Conservation (phyloP, 2,888 invertebrate genomes). For the Vanessa cardui region DNA sequence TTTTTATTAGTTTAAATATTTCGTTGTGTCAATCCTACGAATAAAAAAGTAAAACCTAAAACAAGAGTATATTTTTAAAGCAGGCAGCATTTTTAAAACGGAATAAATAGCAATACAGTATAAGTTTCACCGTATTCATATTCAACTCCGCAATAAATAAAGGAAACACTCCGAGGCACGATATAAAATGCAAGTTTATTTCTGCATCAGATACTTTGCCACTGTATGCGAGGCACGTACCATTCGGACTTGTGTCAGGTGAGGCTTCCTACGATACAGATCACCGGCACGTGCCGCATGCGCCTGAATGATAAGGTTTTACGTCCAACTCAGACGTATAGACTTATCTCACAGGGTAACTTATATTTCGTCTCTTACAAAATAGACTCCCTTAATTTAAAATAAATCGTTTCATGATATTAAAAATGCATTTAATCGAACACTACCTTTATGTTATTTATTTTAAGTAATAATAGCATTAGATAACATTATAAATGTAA, state of each 20-base stretch:
- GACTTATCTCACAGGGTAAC: slow-evolving; percentile 21
- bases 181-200: slow-evolving; percentile 51
- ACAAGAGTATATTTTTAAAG: not conserved
- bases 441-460: too few relatives aligned
- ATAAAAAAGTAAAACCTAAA: too few relatives aligned
- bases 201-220: slow-evolving; percentile 43
- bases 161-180: slow-evolving; percentile 32
- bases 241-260: slow-evolving; percentile 55
- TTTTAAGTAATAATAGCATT: too few relatives aligned
- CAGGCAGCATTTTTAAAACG: not conserved
- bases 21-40: too few relatives aligned
- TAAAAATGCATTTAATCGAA: too few relatives aligned
- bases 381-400: slow-evolving; percentile 31
- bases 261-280: slow-evolving; percentile 64
- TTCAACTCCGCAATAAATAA: slow-evolving; percentile 19
- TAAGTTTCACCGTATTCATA: slow-evolving; percentile 3
- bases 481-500: too few relatives aligned
- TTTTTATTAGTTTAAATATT: too few relatives aligned
- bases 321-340: slow-evolving; percentile 24
- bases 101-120: not conserved
- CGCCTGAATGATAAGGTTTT: slow-evolving; percentile 28
- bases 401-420: not conserved
- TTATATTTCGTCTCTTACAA: slow-evolving; percentile 19
- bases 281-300: slow-evolving; percentile 58
- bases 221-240: slow-evolving; percentile 35